Conservation (phyloP, 2,113 vertebrate genomes). For the Aythya baeri region DNA sequence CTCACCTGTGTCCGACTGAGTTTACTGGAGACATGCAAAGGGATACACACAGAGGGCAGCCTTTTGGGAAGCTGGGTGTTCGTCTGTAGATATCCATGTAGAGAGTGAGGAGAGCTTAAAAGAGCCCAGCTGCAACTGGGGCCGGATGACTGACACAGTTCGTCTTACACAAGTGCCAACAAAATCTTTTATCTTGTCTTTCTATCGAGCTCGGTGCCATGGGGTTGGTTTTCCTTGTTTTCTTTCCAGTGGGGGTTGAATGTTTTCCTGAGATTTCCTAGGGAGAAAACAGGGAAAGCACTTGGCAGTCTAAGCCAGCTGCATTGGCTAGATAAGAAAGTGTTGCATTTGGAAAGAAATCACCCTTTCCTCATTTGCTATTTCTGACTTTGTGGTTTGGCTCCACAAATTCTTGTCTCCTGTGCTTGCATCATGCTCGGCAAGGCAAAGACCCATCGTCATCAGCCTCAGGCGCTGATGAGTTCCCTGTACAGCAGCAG, state of each 20-base stretch:
- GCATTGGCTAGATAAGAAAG: not conserved
- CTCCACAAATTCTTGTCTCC: not conserved
- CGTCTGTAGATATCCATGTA: accelerated
- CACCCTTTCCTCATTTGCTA: not conserved
- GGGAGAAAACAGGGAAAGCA: not conserved
- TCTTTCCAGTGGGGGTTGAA: not conserved
- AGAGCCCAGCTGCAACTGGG: not conserved
- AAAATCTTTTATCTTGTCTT: not conserved
- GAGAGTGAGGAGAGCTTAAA: not conserved
- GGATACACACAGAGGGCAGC: accelerated
- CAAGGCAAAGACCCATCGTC: not conserved
- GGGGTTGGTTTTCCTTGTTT: not conserved
- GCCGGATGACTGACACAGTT: not conserved
- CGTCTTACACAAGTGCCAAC: not conserved
- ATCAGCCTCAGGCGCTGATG: not conserved
- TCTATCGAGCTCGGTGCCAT: not conserved
- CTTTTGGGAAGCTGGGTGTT: not conserved
- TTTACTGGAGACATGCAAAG: not conserved
- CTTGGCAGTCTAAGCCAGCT: not conserved
- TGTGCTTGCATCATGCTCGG: not conserved
- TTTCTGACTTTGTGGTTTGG: not conserved
- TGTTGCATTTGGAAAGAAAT: not conserved
- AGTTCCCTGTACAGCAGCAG: not conserved
- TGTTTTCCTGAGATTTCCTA: not conserved
- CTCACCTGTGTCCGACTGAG: not conserved